phyloP scores from a whole-genome alignment of 64 coral and sea anemone genomes.

The Hydrozoanthus tunicans region DNA sequence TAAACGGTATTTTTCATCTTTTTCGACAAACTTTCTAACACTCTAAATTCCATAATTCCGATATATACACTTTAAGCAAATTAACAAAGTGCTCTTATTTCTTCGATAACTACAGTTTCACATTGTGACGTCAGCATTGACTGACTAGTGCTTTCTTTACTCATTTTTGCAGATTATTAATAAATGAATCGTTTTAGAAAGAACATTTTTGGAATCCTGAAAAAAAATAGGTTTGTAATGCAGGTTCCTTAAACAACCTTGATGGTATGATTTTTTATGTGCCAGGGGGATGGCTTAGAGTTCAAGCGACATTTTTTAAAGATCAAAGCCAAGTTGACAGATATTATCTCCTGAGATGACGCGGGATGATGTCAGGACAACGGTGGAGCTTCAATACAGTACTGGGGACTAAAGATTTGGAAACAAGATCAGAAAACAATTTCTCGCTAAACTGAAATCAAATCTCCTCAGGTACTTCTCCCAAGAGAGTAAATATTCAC shows the following conservation, averaged over 20 bases:
- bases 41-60: too few relatives aligned
- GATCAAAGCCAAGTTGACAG: constrained; percentile 81
- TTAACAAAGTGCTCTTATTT: too few relatives aligned
- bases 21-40: too few relatives aligned
- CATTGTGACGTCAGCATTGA: too few relatives aligned
- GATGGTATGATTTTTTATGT: neutral
- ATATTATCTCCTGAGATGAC: constrained; percentile 63
- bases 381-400: neutral
- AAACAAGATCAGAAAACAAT: neutral
- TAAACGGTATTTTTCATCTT: too few relatives aligned
- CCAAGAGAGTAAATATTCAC: neutral
- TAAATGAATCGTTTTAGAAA: too few relatives aligned
- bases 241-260: neutral
- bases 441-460: neutral
- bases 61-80: too few relatives aligned
- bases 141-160: too few relatives aligned
- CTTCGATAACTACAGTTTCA: too few relatives aligned
- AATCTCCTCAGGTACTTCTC: neutral
- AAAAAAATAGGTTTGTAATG: too few relatives aligned
- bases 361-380: neutral
- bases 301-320: constrained; percentile 98
- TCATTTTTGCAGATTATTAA: too few relatives aligned
- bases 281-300: constrained; percentile 94
- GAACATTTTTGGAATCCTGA: too few relatives aligned
- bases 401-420: neutral